Evolutionary conservation across 2,888 invertebrate species (phyloP), one percentile per base, ranked within the genome.

Genomic region (Amphipyra berbera): DNA sequence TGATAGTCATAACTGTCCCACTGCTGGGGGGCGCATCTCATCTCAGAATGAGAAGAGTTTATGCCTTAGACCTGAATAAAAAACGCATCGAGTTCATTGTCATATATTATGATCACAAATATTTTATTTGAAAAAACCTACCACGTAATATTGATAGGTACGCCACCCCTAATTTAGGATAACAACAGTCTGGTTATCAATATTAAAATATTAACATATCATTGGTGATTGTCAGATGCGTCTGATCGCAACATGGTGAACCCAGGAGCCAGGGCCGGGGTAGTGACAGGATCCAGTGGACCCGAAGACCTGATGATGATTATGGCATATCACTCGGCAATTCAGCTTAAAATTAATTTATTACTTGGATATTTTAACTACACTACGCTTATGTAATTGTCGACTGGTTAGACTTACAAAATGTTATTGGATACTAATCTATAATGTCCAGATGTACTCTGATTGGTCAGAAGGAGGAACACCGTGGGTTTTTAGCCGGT

Each of bases 151-250:
- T 27, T 27, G 7, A 46, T 53, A 60, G 5, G 33, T 44, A 57
- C 47, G 46, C 50, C 14, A 45, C 14, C 33, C 14, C n/a, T n/a
- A n/a, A n/a, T n/a, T 14, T 46, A 46, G 21, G 21, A 21, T 21
- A 21, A 21, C 1, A 35, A 44, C n/a, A 40, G 13, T n/a, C 42
- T 30, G 30, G 35, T 45, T 65, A 61, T 64, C 46, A 62, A 50
- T 68, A 63, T 64, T 37, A 64, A 57, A 61, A 66, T 69, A 79
- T 75, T 79, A 79, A 79, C 54, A 56, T 67, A 67, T 78, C 47
- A 68, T 62, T 79, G 75, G 70, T 79, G 75, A 68, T 79, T 79
- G 79, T 79, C 79, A 79, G 79, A 77, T 79, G 66, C 61, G 70
- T 75, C 65, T 75, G 77, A 70, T 73, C 74, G 77, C 68, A 61